These are phyloP conservation scores for Ophthalmolycus amberensis DNA, from an alignment of 2,113 vertebrate genomes.

Conservation along the genomic window DNA sequence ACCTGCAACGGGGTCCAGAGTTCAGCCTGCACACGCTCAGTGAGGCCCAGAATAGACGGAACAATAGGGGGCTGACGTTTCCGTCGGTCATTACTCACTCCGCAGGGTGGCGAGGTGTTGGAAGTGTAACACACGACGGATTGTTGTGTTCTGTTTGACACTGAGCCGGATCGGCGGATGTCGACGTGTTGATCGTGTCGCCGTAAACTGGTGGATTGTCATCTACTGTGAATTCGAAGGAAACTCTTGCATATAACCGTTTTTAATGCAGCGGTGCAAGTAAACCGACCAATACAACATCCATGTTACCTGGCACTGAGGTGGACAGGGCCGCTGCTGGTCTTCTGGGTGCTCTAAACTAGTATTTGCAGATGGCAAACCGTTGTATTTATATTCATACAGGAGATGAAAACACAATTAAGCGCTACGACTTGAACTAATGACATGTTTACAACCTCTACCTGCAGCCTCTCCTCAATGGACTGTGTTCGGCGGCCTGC, in stretches of 20 bases:
- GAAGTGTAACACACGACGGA: too few relatives aligned
- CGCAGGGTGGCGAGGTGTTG: background rate
- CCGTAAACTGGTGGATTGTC: background rate
- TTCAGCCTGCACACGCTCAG: slow-evolving; percentile 46
- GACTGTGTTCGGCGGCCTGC: too few relatives aligned
- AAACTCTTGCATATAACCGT: slow-evolving; percentile 4
- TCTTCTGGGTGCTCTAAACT: too few relatives aligned
- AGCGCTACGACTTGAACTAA: too few relatives aligned
- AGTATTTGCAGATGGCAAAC: too few relatives aligned
- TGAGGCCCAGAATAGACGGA: slow-evolving; percentile 35
- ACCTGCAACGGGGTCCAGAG: slow-evolving; percentile 40
- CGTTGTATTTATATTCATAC: too few relatives aligned
- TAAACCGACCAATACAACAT: background rate
- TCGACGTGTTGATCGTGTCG: background rate
- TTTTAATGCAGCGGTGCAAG: background rate
- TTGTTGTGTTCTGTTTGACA: background rate
- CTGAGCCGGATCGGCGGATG: background rate
- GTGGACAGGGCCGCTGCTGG: too few relatives aligned
- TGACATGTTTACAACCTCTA: too few relatives aligned
- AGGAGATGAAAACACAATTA: too few relatives aligned
- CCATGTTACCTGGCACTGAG: background rate
- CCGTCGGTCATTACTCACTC: background rate
- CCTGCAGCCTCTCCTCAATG: too few relatives aligned
- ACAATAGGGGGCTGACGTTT: slow-evolving; percentile 11
- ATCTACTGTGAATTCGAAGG: background rate